Evolutionary conservation across 1,140 invertebrate species (phyloP).

Genomic region (Plectrocnemia conspersa): DNA sequence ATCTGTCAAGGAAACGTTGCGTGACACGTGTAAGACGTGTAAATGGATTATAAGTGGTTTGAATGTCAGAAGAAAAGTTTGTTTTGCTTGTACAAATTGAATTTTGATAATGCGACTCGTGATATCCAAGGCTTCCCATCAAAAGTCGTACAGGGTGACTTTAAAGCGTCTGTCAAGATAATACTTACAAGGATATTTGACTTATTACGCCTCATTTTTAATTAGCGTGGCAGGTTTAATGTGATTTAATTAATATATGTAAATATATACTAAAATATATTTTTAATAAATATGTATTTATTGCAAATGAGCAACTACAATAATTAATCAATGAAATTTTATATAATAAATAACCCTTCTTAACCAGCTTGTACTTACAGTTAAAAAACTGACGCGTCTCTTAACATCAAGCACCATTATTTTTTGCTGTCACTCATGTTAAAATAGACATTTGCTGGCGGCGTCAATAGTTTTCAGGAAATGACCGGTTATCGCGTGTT

Average conservation of each 20-base stretch:
- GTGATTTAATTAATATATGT: too few relatives aligned
- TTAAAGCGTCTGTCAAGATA: too few relatives aligned
- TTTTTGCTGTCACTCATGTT: neutral
- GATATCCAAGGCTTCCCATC: slow-evolving; percentile 1
- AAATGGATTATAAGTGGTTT: slow-evolving; percentile 20
- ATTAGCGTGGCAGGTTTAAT: too few relatives aligned
- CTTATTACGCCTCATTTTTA: too few relatives aligned
- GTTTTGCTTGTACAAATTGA: slow-evolving; percentile 15
- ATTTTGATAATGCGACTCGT: slow-evolving; percentile 14
- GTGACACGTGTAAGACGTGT: slow-evolving; percentile 24
- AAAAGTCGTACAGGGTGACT: too few relatives aligned
- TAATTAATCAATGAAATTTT: too few relatives aligned
- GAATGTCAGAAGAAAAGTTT: slow-evolving; percentile 12
- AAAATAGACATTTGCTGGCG: neutral
- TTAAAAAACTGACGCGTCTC: neutral
- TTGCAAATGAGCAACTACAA: too few relatives aligned
- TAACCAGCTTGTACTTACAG: too few relatives aligned
- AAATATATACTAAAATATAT: too few relatives aligned
- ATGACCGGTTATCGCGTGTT: neutral
- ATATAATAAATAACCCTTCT: too few relatives aligned
- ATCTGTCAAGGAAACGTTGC: slow-evolving; percentile 15
- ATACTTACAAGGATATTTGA: too few relatives aligned
- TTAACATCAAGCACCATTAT: slow-evolving; percentile 4
- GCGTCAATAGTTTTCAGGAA: slow-evolving; percentile 2
- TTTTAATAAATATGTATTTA: too few relatives aligned